phyloP scores from a whole-genome alignment of 30 jellyfish, hydroid and myxozoan species.

The Aurelia sp. region DNA sequence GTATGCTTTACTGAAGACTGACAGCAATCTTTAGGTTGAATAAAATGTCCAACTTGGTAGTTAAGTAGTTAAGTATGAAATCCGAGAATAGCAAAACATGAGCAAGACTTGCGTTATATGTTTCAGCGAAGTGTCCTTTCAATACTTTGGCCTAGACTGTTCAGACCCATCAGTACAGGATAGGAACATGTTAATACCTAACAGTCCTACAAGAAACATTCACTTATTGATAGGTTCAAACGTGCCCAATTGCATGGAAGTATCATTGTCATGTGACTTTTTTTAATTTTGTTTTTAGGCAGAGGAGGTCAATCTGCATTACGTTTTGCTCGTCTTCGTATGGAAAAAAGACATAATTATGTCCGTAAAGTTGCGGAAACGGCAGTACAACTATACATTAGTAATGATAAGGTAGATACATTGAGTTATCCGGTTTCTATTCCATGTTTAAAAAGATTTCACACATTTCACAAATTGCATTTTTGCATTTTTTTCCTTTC shows the following conservation, averaged over 20 bases:
- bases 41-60: too few relatives aligned
- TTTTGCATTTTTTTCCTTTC: too few relatives aligned
- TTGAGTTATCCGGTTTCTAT: background rate
- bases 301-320: conserved; percentile 99
- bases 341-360: conserved; percentile 98
- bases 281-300: conserved; percentile 42
- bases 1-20: too few relatives aligned
- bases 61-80: too few relatives aligned
- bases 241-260: too few relatives aligned
- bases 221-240: too few relatives aligned
- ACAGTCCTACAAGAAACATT: too few relatives aligned
- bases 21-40: too few relatives aligned
- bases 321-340: conserved; percentile 98
- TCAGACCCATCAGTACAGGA: too few relatives aligned
- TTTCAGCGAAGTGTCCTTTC: background rate
- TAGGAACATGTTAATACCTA: too few relatives aligned
- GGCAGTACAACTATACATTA: conserved; percentile 91
- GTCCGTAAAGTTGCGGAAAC: conserved; percentile 98
- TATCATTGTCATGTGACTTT: background rate
- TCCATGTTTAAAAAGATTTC: background rate
- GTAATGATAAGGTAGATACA: conserved; percentile 83
- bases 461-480: background rate
- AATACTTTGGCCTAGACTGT: background rate
- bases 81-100: too few relatives aligned
- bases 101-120: too few relatives aligned